Conservation (phyloP, 2,113 vertebrate genomes). For the western clawed frog (Xenopus tropicalis) region UCB_Xtro_10.0 CM004448.2:16187001-16187500, state of each 20-base stretch:
- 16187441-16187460: conserved; percentile 72
- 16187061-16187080: conserved; percentile 57
- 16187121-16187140: conserved; percentile 54
- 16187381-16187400: conserved; percentile 57
- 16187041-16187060: conserved; percentile 45
- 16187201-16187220: conserved; percentile 67
- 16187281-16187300: conserved; percentile 65
- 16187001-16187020: conserved; percentile 57
- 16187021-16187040: conserved; percentile 66
- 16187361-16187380: conserved; percentile 60
- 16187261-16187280: conserved; percentile 70
- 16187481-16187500: conserved; percentile 55
- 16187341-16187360: conserved; percentile 61
- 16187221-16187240: conserved; percentile 66
- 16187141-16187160: conserved; percentile 55
- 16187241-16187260: conserved; percentile 65
- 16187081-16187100: conserved; percentile 46
- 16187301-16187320: conserved; percentile 42
- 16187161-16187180: conserved; percentile 56
- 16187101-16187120: conserved; percentile 51
- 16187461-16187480: conserved; percentile 57
- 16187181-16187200: conserved; percentile 68
- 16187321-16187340: conserved; percentile 56
- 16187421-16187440: conserved; percentile 60
- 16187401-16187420: conserved; percentile 55